Evolutionary conservation across 2,797 vertebrate species (phyloP), one percentile per base, ranked within the genome.

Genomic region (Champsocephalus esox): DNA sequence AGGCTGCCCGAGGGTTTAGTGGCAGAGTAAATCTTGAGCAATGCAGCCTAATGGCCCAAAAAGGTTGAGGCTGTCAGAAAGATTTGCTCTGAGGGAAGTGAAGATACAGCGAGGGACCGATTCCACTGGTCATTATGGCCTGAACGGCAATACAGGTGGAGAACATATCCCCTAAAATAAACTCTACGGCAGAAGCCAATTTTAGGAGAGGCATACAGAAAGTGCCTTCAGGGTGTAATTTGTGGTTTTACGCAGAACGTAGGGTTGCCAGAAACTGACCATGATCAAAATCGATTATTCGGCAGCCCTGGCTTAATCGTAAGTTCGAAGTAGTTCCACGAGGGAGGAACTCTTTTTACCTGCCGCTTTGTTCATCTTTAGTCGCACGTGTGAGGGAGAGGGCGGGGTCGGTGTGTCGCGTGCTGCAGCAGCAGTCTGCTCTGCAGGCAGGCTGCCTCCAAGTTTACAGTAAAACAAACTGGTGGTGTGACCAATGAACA

Each of bases 41-140:
- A 19, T 3, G 69, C 60, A 69, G 58, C 41, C 55, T 70, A 70
- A 77, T 59, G 60, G 67, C 16, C 61, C 55, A 81, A 69, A 76
- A 12, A 54, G 56, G 51, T 38, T 28, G 62, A 59, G 19, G 24
- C 69, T 32, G 46, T 56, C 57, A 49, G 59, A 19, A 49, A 59
- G 54, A 59, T 46, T 13, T 34, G 41, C 57, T 73, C 24, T 5
- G 38, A 24, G 54, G 38, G 16, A 81, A 77, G 43, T 9, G 60
- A 19, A 38, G 34, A 38, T 38, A 2, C 41, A 57, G 21, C 16
- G 14, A 46, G 34, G 12, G n/a, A 61, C 45, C 49, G 34, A 17
- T 32, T 51, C 65, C 41, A 24, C 17, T 10, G 16, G 9, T 11
- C 57, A 49, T 55, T 67, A 57, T 0, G 58, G 55, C 45, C 49